Base-by-base conservation (phyloP, 2,888 invertebrate species). In the Flabesymbios commensalis region DNA sequence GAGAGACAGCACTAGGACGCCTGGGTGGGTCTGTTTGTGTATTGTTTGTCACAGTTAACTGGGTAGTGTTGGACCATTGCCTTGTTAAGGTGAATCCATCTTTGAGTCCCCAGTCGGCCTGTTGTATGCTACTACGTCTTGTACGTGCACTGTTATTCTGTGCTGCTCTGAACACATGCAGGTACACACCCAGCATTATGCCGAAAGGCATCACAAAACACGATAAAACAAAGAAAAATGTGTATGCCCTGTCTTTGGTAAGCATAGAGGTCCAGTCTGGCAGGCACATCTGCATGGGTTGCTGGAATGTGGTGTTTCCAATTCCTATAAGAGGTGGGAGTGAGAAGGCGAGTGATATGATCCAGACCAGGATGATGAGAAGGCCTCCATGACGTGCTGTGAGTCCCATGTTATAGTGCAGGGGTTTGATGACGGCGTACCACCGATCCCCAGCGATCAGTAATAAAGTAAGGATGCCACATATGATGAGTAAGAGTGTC, bases 131-230 rank as follows among this genome's bases (percentile, higher is more conserved):
- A n/a, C n/a, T n/a, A n/a, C n/a, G n/a, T n/a, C n/a, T n/a, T n/a
- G n/a, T n/a, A n/a, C n/a, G n/a, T n/a, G n/a, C n/a, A n/a, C n/a
- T n/a, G n/a, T n/a, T n/a, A n/a, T n/a, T n/a, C n/a, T n/a, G n/a
- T n/a, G n/a, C n/a, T n/a, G n/a, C n/a, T n/a, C n/a, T n/a, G n/a
- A n/a, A n/a, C n/a, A n/a, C n/a, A n/a, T n/a, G n/a, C n/a, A n/a
- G 85, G 78, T 91, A 91, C 78, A 90, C 90, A 79, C 89, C 86
- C 78, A 89, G 88, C 52, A 91, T 88, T 24, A 83, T 81, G 19
- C 82, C 71, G 32, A 85, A 78, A 0, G 86, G 86, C 52, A 85
- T 72, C n/a, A 83, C 71, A 70, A 85, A 86, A 42, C 84, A 85
- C 2, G 83, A 65, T n/a, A 78, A 67, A 2, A 82, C 76, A 49